phyloP scores from a whole-genome alignment of 2,797 vertebrate genomes.

The Coccyzus lansbergi region DNA sequence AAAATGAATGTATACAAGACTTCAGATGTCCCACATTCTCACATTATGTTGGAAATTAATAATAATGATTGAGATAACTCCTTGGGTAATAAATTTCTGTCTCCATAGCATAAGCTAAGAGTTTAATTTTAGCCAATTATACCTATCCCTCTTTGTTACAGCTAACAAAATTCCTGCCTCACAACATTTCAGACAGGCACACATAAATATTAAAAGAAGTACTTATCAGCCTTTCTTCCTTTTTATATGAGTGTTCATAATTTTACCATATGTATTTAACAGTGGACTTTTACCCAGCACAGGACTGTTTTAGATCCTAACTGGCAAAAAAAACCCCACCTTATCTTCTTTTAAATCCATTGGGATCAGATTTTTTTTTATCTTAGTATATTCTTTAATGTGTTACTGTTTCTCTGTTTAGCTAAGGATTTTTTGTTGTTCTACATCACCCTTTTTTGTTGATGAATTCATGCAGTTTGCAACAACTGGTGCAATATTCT shows the following conservation, averaged over 20 bases:
- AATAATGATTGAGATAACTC: background rate
- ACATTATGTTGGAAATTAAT: background rate
- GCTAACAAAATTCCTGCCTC: background rate
- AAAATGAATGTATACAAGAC: background rate
- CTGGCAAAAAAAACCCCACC: background rate
- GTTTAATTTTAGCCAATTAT: background rate
- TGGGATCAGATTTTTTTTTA: background rate
- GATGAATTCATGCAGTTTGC: background rate
- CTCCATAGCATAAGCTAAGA: background rate
- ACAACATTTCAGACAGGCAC: background rate
- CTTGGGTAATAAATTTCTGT: background rate
- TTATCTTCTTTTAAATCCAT: background rate
- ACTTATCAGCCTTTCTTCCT: background rate
- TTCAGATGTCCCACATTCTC: background rate
- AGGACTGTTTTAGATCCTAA: background rate
- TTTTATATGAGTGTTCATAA: background rate
- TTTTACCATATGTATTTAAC: background rate
- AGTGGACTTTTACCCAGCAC: background rate
- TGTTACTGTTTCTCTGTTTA: background rate
- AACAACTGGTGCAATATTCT: background rate
- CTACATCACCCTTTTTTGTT: background rate
- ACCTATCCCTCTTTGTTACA: background rate
- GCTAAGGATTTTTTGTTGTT: background rate
- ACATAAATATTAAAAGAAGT: background rate
- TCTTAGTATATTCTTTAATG: background rate